phyloP scores from a whole-genome alignment of 1,140 invertebrate species.

The Forficula auricularia region DNA sequence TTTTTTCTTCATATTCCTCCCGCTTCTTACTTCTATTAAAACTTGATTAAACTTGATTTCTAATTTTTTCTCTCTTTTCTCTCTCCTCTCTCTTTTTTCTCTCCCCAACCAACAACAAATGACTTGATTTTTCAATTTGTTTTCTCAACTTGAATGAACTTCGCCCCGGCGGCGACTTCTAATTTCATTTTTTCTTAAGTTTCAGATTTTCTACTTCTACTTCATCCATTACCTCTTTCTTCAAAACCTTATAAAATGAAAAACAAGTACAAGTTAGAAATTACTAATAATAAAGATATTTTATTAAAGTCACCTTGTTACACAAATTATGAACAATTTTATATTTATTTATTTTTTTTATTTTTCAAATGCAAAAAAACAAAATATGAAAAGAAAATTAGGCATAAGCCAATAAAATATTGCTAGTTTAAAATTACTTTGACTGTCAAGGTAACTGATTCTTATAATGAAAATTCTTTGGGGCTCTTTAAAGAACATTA shows the following conservation, averaged over 20 bases:
- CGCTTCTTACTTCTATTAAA: not conserved
- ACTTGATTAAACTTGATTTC: too few relatives aligned
- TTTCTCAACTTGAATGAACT: too few relatives aligned
- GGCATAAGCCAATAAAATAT: slow-evolving; percentile 6
- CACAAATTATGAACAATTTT: slow-evolving; percentile 12
- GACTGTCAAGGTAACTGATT: not conserved
- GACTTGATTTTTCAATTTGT: not conserved
- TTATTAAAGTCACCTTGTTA: slow-evolving; percentile 2
- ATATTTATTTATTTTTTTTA: slow-evolving; percentile 12
- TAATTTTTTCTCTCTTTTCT: not conserved
- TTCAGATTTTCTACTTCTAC: not conserved
- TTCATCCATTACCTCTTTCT: slow-evolving; percentile 35
- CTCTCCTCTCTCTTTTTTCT: not conserved
- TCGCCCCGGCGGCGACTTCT: not conserved
- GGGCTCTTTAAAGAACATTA: too few relatives aligned
- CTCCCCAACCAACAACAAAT: not conserved
- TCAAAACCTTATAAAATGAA: slow-evolving; percentile 36
- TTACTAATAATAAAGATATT: slow-evolving; percentile 20
- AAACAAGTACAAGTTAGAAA: slow-evolving; percentile 32
- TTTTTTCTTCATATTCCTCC: too few relatives aligned
- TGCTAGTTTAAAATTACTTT: slow-evolving; percentile 16
- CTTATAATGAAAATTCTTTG: not conserved
- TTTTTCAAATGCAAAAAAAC: slow-evolving; percentile 13
- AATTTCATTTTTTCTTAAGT: not conserved
- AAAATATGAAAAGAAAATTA: slow-evolving; percentile 5